phyloP scores from a whole-genome alignment of 2,888 invertebrate species.

The Drosophila testacea region DNA sequence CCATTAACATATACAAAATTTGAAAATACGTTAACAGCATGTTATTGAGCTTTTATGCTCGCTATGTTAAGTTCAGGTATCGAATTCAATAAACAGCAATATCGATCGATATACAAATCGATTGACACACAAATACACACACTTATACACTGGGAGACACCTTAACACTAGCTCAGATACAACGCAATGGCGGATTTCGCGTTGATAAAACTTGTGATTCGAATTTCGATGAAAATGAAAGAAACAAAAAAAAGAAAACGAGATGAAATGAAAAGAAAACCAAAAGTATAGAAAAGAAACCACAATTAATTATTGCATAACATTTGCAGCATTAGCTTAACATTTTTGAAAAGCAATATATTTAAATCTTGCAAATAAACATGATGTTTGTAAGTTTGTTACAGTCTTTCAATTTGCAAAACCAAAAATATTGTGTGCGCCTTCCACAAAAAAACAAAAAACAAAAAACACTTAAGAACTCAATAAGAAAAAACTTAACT shows the following conservation, averaged over 20 bases:
- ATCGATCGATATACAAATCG: slow-evolving; percentile 8
- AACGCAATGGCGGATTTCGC: slow-evolving; percentile 46
- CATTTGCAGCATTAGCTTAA: slow-evolving; percentile 15
- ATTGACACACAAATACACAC: slow-evolving; percentile 15
- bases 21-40: slow-evolving; percentile 24
- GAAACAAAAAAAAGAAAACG: not conserved
- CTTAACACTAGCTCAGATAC: slow-evolving; percentile 44
- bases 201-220: slow-evolving; percentile 53
- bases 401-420: slow-evolving; percentile 45
- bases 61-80: slow-evolving; percentile 28
- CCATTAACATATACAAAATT: slow-evolving; percentile 6
- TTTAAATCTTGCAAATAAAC: slow-evolving; percentile 31
- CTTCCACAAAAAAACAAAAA: slow-evolving; percentile 41
- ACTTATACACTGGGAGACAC: slow-evolving; percentile 12
- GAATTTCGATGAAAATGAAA: slow-evolving; percentile 26
- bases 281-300: not conserved
- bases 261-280: not conserved
- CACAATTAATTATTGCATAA: slow-evolving; percentile 14
- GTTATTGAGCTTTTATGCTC: slow-evolving; percentile 16
- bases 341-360: slow-evolving; percentile 57
- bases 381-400: slow-evolving; percentile 21
- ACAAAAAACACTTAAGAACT: not conserved
- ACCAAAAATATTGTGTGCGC: slow-evolving; percentile 46
- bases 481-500: slow-evolving; percentile 25
- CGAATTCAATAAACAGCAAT: slow-evolving; percentile 17